Evolutionary conservation across 2,797 vertebrate genomes (phyloP).

Genomic region (Acrossocheilus fasciatus): DNA sequence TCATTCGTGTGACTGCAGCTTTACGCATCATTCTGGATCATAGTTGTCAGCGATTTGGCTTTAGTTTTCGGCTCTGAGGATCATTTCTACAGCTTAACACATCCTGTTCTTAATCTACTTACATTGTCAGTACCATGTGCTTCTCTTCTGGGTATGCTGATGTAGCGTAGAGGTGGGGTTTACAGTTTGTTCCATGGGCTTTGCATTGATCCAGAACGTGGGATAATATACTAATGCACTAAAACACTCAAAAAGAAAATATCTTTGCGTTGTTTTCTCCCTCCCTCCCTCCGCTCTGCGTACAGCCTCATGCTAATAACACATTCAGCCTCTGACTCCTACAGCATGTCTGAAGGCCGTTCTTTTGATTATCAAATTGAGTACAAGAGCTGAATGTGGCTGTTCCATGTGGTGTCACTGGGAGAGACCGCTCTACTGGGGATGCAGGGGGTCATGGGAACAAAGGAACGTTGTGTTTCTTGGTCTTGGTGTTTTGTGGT

Average conservation of each 20-base stretch:
- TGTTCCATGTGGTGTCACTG: conserved; percentile 7
- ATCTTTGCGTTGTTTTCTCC: conserved; percentile 12
- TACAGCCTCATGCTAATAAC: conserved; percentile 37
- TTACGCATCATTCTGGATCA: conserved; percentile 20
- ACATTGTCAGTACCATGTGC: conserved; percentile 1
- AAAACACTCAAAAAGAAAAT: conserved; percentile 20
- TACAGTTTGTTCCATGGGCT: conserved; percentile 25
- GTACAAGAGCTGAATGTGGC: conserved; percentile 9
- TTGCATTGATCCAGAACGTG: conserved; percentile 22
- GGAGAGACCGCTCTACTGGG: conserved; percentile 45
- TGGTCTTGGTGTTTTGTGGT: conserved; percentile 57
- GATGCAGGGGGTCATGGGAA: conserved; percentile 60
- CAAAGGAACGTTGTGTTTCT: conserved; percentile 57
- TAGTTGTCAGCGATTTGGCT: conserved; percentile 57
- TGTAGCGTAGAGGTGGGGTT: conserved; percentile 21
- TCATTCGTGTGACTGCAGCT: conserved; percentile 10
- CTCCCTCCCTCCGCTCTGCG: conserved; percentile 52
- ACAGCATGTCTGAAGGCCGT: background rate
- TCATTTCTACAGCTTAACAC: conserved; percentile 3
- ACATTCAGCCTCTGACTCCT: conserved; percentile 5
- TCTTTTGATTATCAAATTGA: background rate
- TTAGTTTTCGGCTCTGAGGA: conserved; percentile 45
- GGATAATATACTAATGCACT: conserved; percentile 36
- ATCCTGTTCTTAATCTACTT: conserved; percentile 14
- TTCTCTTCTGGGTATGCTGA: conserved; percentile 16